A percentile compares a stretch with the other conserved stretches of the same genome.
Conservation (phyloP, 64 coral and sea anemone species). For the Hydrozoanthus tunicans region DNA sequence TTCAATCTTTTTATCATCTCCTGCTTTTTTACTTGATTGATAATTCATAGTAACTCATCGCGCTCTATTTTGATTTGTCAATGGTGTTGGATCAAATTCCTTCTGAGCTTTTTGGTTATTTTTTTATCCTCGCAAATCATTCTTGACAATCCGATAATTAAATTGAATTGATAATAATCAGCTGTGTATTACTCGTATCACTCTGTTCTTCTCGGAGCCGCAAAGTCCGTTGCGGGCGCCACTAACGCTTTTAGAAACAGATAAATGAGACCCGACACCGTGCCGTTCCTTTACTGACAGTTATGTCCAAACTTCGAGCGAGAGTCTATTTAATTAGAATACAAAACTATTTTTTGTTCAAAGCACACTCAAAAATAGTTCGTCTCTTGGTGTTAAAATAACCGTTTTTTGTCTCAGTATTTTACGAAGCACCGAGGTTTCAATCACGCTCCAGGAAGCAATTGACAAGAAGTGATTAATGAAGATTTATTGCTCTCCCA, state of each 20-base stretch:
- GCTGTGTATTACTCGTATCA: not conserved
- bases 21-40: too few relatives aligned
- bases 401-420: not conserved
- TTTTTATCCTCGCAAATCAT: conserved; percentile 13
- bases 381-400: not conserved
- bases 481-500: conserved; percentile 57
- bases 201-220: not conserved
- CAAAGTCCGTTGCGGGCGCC: not conserved
- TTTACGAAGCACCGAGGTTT: not conserved
- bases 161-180: conserved; percentile 39
- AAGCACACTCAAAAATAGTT: not conserved
- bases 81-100: too few relatives aligned
- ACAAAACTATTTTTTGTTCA: not conserved
- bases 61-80: too few relatives aligned
- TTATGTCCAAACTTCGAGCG: too few relatives aligned
- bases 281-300: not conserved
- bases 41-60: too few relatives aligned
- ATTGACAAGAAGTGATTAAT: conserved; percentile 55
- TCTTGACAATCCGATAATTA: conserved; percentile 48
- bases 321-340: too few relatives aligned
- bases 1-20: too few relatives aligned
- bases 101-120: too few relatives aligned
- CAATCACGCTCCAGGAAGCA: conserved; percentile 48
- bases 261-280: conserved; percentile 18
- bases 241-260: not conserved